Evolutionary conservation across 2,888 invertebrate genomes (phyloP), one percentile per base, ranked within the genome.

Genomic region (Merodon equestris): DNA sequence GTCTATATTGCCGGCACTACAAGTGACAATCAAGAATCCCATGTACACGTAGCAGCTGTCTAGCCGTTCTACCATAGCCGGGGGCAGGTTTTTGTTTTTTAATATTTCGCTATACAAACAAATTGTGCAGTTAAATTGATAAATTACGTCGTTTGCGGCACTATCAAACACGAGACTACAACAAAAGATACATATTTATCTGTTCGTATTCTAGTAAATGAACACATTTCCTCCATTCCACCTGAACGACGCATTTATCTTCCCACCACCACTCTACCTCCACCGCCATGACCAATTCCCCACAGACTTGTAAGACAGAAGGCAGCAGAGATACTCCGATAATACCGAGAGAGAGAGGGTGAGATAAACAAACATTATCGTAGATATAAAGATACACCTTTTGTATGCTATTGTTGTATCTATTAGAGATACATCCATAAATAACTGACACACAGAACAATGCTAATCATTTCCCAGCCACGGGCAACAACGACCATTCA

Each of bases 111-210:
- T 19, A 19, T 45, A 15, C 54, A 10, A 74, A 79, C 79, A 74
- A 74, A 79, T 74, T 70, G 58, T 74, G 70, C 60, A 70, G 54
- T 74, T 60, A 79, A 64, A 64, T 74, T 79, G 79, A 79, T 79
- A 79, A 74, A 79, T 79, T 60, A 64, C 54, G 57, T 74, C 74
- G 60, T 79, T 79, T 79, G 79, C 79, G 79, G 79, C 74, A 79
- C 74, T 70, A 70, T 74, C 79, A 79, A 79, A 79, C 74, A 73
- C 61, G 63, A 63, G 63, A 68, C 60, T 61, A 64, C 63, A 63
- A 73, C 68, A 74, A 70, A 64, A 79, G 74, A 70, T 74, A 79
- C 54, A 74, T 74, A 60, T 70, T 70, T 64, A 74, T 74, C 64
- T 64, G 27, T 50, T 27, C 7, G 2, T 27, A 4, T 27, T 27